Evolutionary conservation across 2,113 vertebrate genomes (phyloP).

Genomic region (Synchiropus splendidus): DNA sequence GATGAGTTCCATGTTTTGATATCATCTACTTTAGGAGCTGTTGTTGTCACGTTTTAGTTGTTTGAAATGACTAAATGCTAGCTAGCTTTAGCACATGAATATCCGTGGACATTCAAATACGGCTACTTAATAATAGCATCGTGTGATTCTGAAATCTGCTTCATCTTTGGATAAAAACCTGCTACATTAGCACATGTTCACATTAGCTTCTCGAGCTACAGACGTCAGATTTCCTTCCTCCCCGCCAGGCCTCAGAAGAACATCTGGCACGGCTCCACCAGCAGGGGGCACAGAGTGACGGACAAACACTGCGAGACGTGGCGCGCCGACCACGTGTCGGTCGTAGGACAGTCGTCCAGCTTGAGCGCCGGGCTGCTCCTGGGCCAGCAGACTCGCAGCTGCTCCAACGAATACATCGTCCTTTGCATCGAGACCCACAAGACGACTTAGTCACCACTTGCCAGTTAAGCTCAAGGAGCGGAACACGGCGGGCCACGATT

Average conservation of each 20-base stretch:
- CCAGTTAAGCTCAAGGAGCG: not conserved
- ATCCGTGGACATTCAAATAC: no score
- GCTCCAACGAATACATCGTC: slow-evolving; percentile 79
- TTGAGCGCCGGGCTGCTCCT: slow-evolving; percentile 78
- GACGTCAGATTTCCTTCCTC: not conserved
- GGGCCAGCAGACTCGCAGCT: slow-evolving; percentile 82
- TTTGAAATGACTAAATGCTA: no score
- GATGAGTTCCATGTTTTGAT: no score
- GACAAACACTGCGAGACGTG: slow-evolving; percentile 89
- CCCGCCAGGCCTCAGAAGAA: slow-evolving; percentile 81
- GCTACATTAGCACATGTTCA: no score
- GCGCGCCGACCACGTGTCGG: slow-evolving; percentile 69
- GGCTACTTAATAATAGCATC: no score
- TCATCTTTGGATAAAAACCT: no score
- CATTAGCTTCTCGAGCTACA: no score
- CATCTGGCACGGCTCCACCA: slow-evolving; percentile 86
- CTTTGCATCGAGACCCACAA: slow-evolving; percentile 85
- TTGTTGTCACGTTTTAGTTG: no score
- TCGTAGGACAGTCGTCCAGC: slow-evolving; percentile 78
- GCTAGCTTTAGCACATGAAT: no score
- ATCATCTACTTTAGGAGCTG: no score
- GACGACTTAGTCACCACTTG: slow-evolving; percentile 13
- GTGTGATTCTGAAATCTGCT: no score
- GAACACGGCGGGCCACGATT: not conserved
- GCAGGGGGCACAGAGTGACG: slow-evolving; percentile 67